Conservation (phyloP, 2,113 vertebrate genomes). For the Apteryx owenii region DNA sequence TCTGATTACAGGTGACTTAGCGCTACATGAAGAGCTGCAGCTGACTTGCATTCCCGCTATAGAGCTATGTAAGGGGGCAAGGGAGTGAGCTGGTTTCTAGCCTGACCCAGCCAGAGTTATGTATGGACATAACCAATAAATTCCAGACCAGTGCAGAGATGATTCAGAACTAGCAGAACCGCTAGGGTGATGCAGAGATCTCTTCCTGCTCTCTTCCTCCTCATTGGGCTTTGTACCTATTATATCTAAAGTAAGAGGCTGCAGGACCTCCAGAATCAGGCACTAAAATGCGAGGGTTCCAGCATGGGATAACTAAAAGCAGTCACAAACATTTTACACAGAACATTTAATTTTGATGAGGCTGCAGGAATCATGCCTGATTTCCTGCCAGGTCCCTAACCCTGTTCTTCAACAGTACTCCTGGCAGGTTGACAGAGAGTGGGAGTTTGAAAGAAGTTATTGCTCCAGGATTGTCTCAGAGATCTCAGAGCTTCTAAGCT, state of each 20-base stretch:
- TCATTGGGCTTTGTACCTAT: background rate
- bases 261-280: background rate
- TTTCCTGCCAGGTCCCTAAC: conserved; percentile 52
- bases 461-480: conserved; percentile 54
- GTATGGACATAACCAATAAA: background rate
- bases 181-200: background rate
- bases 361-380: conserved; percentile 34
- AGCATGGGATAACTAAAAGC: background rate
- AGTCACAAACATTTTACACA: background rate
- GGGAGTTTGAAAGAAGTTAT: conserved; percentile 58
- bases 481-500: conserved; percentile 31
- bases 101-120: background rate
- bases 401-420: conserved; percentile 34
- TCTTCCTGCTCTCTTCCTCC: background rate
- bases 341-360: conserved; percentile 40
- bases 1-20: background rate
- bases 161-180: background rate
- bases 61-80: background rate
- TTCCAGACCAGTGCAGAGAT: background rate
- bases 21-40: background rate
- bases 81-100: background rate
- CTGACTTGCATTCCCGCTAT: background rate
- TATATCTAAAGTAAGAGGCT: background rate
- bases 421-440: conserved; percentile 64
- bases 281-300: background rate